Evolutionary conservation across 2,797 vertebrate species (phyloP).

Genomic region (Bovichtus diacanthus): DNA sequence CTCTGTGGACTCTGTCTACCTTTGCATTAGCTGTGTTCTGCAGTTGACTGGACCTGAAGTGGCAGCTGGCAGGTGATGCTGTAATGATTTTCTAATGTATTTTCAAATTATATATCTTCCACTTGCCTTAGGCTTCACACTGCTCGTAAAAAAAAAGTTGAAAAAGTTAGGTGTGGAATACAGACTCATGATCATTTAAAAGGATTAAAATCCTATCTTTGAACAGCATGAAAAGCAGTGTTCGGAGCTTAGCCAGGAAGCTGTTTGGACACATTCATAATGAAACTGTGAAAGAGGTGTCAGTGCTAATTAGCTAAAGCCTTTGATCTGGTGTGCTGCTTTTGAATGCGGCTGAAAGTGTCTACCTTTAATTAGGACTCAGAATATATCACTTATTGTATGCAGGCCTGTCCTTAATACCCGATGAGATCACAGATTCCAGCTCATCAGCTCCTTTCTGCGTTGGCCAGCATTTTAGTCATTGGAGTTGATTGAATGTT

Average conservation of each 20-base stretch:
- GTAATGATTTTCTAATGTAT: conserved; percentile 50
- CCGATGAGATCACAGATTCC: background rate
- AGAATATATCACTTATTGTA: conserved; percentile 27
- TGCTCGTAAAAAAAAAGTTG: background rate
- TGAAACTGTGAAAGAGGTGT: conserved; percentile 50
- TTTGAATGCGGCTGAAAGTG: conserved; percentile 33
- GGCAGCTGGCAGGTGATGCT: conserved; percentile 45
- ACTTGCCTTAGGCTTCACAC: conserved; percentile 18
- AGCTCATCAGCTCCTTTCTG: conserved; percentile 18
- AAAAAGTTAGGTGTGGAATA: background rate
- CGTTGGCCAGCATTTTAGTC: background rate
- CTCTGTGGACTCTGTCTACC: background rate
- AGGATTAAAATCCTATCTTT: conserved; percentile 45
- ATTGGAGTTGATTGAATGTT: conserved; percentile 10
- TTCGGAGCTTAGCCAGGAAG: conserved; percentile 43
- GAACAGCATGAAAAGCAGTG: conserved; percentile 38
- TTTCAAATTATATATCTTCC: conserved; percentile 28
- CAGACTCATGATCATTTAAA: conserved; percentile 27
- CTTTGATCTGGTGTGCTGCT: conserved; percentile 59
- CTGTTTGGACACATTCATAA: conserved; percentile 57
- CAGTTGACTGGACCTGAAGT: conserved; percentile 38
- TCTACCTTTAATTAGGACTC: conserved; percentile 60
- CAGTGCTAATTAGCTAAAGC: conserved; percentile 55
- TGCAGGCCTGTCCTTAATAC: conserved; percentile 16
- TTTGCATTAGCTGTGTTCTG: background rate